Base-by-base conservation (phyloP, 2,888 invertebrate species). In the Melikaiella ostensackeni region DNA sequence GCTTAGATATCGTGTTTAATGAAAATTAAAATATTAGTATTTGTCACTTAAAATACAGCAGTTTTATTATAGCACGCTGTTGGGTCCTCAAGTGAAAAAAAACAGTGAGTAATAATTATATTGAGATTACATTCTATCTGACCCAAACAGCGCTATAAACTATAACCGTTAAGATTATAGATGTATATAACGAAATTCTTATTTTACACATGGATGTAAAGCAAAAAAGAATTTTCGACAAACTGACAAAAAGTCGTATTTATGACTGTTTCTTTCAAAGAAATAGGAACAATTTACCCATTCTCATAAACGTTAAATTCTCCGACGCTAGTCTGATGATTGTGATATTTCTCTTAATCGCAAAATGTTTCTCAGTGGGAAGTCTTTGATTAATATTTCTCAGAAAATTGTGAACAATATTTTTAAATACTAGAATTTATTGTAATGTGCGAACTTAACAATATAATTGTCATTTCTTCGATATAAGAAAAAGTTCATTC, bases 151-250 rank as follows among this genome's bases (percentile, higher is more conserved):
- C 46, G 59, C 78, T 61, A 46, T 63, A 57, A 74, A 74, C 61
- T 78, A 77, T 79, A 81, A 59, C 79, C 76, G 79, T 74, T 79
- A 74, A 82, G 83, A 76, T 80, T 77, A 79, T 84, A 84, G 79
- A 77, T 86, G 82, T 86, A 86, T 83, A 81, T 81, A 84, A 84
- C 83, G 84, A 86, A 84, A 86, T 85, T 85, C 85, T 84, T 82
- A 84, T 81, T 82, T 80, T 85, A 84, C 84, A 79, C 82, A 77
- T 83, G 77, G 83, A 81, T 77, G 75, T 84, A 83, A 63, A 63
- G 21, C 6, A 11, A 16, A 42, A 7, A 46, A 42, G 27, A 46
- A 27, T 16, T 21, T 59, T 13, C 7, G 27, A 27, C 1, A 24
- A 57, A 24, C 57, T 59, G 13, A 59, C 57, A 16, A 27, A 59